A percentile compares a stretch with the other conserved stretches of the same genome.
Conservation (phyloP, 1,140 invertebrate genomes). For the Zaprionus ornatus region DNA sequence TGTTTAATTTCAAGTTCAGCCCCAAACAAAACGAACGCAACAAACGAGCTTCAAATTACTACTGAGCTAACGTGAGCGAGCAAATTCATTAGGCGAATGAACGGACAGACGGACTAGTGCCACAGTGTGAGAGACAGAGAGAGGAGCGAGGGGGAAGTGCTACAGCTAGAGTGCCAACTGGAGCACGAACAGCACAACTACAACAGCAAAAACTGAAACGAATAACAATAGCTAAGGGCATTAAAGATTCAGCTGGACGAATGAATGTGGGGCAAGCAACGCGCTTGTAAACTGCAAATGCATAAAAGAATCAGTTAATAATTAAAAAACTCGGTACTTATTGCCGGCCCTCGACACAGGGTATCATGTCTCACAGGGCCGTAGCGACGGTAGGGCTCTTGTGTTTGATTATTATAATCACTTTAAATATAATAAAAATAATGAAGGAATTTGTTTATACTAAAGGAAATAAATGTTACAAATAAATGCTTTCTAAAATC, state of each 20-base stretch:
- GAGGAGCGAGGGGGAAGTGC: neutral
- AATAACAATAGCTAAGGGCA: constrained; percentile 39
- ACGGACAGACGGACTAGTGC: constrained; percentile 8
- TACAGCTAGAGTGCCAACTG: constrained; percentile 58
- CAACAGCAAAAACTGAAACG: constrained; percentile 14
- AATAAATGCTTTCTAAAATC: no score
- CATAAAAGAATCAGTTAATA: constrained; percentile 56
- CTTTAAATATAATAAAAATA: no score
- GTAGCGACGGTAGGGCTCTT: no score
- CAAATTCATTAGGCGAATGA: constrained; percentile 69
- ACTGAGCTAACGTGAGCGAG: constrained; percentile 55
- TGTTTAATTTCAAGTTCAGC: constrained; percentile 72
- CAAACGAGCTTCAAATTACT: constrained; percentile 81
- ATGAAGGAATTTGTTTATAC: no score
- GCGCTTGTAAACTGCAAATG: constrained; percentile 27
- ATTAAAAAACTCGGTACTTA: constrained; percentile 46
- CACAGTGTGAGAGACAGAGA: neutral
- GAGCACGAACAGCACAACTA: constrained; percentile 59
- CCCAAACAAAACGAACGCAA: constrained; percentile 63
- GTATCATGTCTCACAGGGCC: neutral
- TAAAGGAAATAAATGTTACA: no score
- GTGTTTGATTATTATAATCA: no score
- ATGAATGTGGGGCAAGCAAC: constrained; percentile 44
- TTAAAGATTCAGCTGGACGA: constrained; percentile 66
- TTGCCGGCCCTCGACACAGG: neutral